Conservation (phyloP, 2,888 invertebrate genomes). For the Drosophila dives region DNA sequence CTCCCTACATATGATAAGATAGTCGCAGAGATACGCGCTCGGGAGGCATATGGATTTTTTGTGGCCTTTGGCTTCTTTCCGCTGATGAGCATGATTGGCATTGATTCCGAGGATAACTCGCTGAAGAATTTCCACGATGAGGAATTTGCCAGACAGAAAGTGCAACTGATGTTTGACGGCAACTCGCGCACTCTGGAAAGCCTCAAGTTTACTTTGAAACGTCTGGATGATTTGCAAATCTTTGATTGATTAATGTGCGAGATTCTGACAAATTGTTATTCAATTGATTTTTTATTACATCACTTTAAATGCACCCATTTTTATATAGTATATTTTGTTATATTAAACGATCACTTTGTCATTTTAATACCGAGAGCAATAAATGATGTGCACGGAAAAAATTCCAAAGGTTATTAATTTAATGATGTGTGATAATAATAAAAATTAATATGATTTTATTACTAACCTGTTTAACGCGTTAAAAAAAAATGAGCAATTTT, state of each 20-base stretch:
- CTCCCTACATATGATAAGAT: conserved; percentile 74
- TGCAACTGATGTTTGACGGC: conserved; percentile 83
- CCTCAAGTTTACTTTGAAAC: conserved; percentile 75
- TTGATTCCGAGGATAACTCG: conserved; percentile 82
- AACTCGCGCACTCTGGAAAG: conserved; percentile 80
- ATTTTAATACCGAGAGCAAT: conserved; percentile 5
- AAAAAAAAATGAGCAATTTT: too few relatives aligned
- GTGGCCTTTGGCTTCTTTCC: conserved; percentile 83
- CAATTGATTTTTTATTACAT: conserved; percentile 4
- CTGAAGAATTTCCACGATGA: conserved; percentile 81
- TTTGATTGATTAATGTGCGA: conserved; percentile 65
- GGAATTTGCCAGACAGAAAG: conserved; percentile 79
- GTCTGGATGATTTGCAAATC: conserved; percentile 77
- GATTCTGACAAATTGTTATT: not conserved
- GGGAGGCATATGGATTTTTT: conserved; percentile 83
- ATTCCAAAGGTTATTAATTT: not conserved
- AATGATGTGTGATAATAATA: not conserved
- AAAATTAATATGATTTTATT: not conserved
- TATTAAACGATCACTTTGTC: conserved; percentile 3
- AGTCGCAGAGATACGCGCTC: conserved; percentile 71
- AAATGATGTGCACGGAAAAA: not conserved
- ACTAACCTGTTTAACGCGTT: not conserved
- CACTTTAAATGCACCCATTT: conserved; percentile 17
- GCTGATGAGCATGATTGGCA: conserved; percentile 82
- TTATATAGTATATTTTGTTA: not conserved